Conservation (phyloP, 2,113 vertebrate species). For the Paedocypris sp. region DNA sequence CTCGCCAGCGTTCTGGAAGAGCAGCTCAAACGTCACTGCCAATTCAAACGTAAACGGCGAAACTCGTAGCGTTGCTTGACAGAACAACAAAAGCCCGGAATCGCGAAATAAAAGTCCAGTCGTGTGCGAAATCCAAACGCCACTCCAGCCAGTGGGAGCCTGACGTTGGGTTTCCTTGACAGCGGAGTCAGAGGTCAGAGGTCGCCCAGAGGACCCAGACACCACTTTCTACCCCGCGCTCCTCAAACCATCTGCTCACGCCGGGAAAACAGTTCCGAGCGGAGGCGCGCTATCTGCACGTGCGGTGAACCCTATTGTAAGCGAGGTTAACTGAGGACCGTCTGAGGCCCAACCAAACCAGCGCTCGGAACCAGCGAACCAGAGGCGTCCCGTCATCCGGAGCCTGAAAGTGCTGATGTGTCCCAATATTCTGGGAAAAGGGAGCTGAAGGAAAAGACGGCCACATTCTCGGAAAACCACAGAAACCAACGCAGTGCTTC, state of each 20-base stretch:
- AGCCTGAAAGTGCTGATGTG: constrained; percentile 49
- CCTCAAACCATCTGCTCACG: background rate
- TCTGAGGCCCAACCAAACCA: too few relatives aligned
- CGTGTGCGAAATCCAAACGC: too few relatives aligned
- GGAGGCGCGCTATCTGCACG: constrained; percentile 2
- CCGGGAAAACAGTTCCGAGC: background rate
- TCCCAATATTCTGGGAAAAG: constrained; percentile 31
- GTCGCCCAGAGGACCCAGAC: constrained; percentile 28
- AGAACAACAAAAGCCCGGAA: constrained; percentile 2
- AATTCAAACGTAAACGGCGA: too few relatives aligned
- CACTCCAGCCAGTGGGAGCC: background rate
- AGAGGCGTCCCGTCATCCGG: constrained; percentile 44
- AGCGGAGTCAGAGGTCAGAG: constrained; percentile 36
- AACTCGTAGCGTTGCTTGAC: too few relatives aligned
- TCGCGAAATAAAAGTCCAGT: too few relatives aligned
- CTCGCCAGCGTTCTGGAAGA: too few relatives aligned
- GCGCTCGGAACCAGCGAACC: too few relatives aligned
- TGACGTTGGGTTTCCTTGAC: constrained; percentile 20
- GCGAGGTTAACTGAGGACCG: constrained; percentile 26
- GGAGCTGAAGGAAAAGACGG: background rate
- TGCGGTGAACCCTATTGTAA: constrained; percentile 14
- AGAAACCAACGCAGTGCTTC: background rate
- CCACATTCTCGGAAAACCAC: background rate
- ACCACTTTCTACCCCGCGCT: constrained; percentile 4
- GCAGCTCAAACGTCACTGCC: too few relatives aligned